Conservation (phyloP, 2,888 invertebrate genomes). For the Coleophora deauratella region DNA sequence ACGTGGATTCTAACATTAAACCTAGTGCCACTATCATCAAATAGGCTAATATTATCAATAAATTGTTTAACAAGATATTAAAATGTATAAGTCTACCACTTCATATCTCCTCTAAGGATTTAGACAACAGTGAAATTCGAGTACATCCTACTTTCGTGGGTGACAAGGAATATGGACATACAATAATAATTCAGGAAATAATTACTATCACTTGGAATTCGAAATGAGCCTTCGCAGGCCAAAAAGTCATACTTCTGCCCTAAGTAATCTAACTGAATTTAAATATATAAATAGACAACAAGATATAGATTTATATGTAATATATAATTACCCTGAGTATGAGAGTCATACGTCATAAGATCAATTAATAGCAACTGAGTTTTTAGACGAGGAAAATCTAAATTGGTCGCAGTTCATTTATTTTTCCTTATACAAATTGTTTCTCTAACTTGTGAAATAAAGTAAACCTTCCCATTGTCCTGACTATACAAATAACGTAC, state of each 20-base stretch:
- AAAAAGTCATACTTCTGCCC: constrained; percentile 53
- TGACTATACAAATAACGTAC: constrained; percentile 48
- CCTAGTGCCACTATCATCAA: constrained; percentile 52
- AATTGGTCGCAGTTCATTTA: constrained; percentile 54
- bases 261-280: constrained; percentile 46
- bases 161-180: constrained; percentile 25
- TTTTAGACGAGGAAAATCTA: constrained; percentile 41
- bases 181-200: constrained; percentile 24
- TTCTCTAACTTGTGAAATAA: constrained; percentile 40
- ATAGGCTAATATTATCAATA: constrained; percentile 46
- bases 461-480: constrained; percentile 29
- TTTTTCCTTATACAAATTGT: constrained; percentile 49
- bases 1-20: constrained; percentile 25
- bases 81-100: constrained; percentile 36
- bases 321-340: constrained; percentile 62
- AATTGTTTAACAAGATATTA: constrained; percentile 48
- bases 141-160: constrained; percentile 22
- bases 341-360: constrained; percentile 72
- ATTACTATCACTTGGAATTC: constrained; percentile 21
- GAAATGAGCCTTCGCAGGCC: constrained; percentile 44
- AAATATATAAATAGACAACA: constrained; percentile 48
- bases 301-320: constrained; percentile 27
- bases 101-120: constrained; percentile 41
- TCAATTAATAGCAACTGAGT: constrained; percentile 45
- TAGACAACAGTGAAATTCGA: constrained; percentile 42